Evolutionary conservation across 2,888 invertebrate genomes (phyloP), one percentile per base, ranked within the genome.

Genomic region (Hirtodrosophila confusa): DNA sequence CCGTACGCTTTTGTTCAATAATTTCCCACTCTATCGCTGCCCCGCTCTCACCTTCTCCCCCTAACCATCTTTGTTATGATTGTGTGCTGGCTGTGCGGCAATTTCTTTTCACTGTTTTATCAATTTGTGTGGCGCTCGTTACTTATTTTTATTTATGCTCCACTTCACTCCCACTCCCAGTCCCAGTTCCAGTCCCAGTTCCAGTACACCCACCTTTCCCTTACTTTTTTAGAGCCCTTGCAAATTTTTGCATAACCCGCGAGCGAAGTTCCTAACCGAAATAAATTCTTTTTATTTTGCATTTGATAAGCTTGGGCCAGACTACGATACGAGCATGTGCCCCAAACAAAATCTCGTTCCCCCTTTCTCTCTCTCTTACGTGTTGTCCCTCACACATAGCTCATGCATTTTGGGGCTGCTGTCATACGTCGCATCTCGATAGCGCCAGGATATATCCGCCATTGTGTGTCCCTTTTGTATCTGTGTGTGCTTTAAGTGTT

Each of bases 201-300:
- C 40, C 53, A 12, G 36, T 27, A 1, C 17, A 17, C 17, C 17
- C 17, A 17, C 17, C 17, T 47, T 6, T 39, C 11, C 43, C 51
- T 47, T 37, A 58, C 50, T 61, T 72, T 69, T 64, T 50, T 12
- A 44, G 63, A 61, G 70, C 66, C 66, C 72, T 74, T 84, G 68
- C 67, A 64, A 69, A 86, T 75, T 87, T 86, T 86, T 80, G 82
- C 86, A 87, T 86, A 88, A 74, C 79, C 86, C 84, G 86, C 85
- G 82, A 82, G 82, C 85, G 70, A 80, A 82, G 79, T 85, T 82
- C 75, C 86, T 87, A 85, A 85, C 76, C 76, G 77, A 86, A 85
- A 80, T 85, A 86, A 85, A 85, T 85, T 85, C 78, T 72, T 70
- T 75, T 75, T 84, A 79, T 82, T 85, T 80, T 82, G 70, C 82